Percentiles rank a stretch among this genome's conserved stretches.
phyloP scores from a whole-genome alignment of 2,888 invertebrate genomes.

The Tipula confusa region DNA sequence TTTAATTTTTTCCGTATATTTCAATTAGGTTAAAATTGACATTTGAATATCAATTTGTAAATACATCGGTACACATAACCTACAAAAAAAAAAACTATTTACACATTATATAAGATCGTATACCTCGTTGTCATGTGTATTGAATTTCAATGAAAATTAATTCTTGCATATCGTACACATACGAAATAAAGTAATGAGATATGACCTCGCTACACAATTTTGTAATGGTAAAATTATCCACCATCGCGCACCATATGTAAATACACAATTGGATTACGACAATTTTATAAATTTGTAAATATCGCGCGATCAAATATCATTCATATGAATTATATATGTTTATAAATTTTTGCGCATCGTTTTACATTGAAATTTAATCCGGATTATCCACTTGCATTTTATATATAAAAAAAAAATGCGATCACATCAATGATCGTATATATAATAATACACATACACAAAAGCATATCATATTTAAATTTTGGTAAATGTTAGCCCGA shows the following conservation, averaged over 20 bases:
- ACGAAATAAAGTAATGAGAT: background rate
- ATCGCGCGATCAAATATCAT: background rate
- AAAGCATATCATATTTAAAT: background rate
- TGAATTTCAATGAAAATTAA: constrained; percentile 9
- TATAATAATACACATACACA: too few species aligned
- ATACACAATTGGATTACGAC: background rate
- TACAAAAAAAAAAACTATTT: background rate
- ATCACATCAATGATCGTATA: too few species aligned
- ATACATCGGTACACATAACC: background rate
- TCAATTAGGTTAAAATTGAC: background rate
- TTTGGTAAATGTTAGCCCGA: background rate
- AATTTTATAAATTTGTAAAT: background rate
- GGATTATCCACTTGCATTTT: background rate
- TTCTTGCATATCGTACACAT: background rate
- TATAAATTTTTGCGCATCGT: background rate
- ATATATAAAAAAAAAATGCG: background rate
- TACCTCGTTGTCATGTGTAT: background rate
- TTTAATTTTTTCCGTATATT: background rate
- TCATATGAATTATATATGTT: background rate
- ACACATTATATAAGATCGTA: background rate
- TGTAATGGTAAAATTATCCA: background rate
- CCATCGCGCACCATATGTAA: background rate
- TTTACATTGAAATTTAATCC: background rate
- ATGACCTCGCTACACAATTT: background rate
- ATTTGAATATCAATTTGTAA: background rate